These are phyloP conservation scores for Crenichthys baileyi DNA, from an alignment of 2,797 vertebrate genomes.

Conservation along the genomic window DNA sequence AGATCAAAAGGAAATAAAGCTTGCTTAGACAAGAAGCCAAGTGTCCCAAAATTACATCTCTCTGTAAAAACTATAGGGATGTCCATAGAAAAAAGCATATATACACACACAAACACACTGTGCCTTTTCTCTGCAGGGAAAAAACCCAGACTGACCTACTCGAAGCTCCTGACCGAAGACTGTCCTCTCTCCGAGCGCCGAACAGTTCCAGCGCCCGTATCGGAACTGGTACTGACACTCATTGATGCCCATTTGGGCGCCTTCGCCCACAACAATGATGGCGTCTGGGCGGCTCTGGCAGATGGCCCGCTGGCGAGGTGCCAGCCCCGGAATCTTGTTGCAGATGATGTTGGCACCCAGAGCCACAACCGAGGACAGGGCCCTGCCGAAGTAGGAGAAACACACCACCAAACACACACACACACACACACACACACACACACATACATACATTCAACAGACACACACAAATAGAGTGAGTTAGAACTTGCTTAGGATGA, in stretches of 20 bases:
- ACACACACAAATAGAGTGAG: slow-evolving; percentile 40
- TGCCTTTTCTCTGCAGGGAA: slow-evolving; percentile 23
- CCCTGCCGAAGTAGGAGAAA: slow-evolving; percentile 81
- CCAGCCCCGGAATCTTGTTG: slow-evolving; percentile 99
- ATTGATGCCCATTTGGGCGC: slow-evolving; percentile 99
- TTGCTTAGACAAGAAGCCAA: not conserved
- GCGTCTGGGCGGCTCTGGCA: slow-evolving; percentile 99
- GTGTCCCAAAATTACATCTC: not conserved
- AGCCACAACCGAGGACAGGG: slow-evolving; percentile 98
- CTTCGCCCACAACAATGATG: slow-evolving; percentile 99
- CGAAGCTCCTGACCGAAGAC: slow-evolving; percentile 99
- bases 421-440: slow-evolving; percentile 6
- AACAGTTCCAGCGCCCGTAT: slow-evolving; percentile 99
- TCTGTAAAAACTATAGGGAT: not conserved
- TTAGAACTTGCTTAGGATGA: slow-evolving; percentile 48
- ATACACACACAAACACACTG: not conserved
- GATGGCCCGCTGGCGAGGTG: slow-evolving; percentile 97
- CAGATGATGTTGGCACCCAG: slow-evolving; percentile 99
- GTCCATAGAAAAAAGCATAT: no score
- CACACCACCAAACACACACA: slow-evolving; percentile 16
- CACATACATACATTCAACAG: slow-evolving; percentile 13
- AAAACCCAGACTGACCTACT: slow-evolving; percentile 85
- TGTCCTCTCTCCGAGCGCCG: slow-evolving; percentile 95
- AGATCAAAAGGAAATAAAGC: not conserved
- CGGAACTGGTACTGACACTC: slow-evolving; percentile 99